Conservation (phyloP, 2,888 invertebrate genomes). For the Apodemia duryi region DNA sequence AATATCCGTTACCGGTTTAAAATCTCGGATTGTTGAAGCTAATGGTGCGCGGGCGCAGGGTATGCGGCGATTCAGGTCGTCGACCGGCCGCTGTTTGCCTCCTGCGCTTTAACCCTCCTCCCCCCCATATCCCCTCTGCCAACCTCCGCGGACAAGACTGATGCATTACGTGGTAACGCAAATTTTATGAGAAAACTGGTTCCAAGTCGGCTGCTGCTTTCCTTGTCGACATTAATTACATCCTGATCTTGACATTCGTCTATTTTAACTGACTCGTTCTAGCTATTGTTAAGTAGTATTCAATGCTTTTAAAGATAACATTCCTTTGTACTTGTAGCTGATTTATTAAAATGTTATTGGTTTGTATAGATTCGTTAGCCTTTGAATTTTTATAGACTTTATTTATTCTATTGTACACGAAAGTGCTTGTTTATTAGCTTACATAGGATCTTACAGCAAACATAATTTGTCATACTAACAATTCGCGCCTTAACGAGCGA, state of each 20-base stretch:
- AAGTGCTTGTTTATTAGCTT: too few species aligned
- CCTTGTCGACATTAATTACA: constrained; percentile 1
- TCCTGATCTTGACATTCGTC: constrained; percentile 13
- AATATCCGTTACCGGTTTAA: constrained; percentile 62
- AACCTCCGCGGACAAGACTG: constrained; percentile 66
- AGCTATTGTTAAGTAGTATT: neutral
- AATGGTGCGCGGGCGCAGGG: constrained; percentile 71
- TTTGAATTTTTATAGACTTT: too few species aligned
- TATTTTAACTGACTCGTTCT: neutral
- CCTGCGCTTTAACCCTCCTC: constrained; percentile 67
- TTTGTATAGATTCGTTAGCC: too few species aligned
- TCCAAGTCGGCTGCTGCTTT: constrained; percentile 21
- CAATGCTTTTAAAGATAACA: neutral
- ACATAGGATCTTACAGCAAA: too few species aligned
- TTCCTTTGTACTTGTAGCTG: neutral
- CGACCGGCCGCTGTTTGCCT: constrained; percentile 74
- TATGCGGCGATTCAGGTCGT: constrained; percentile 65
- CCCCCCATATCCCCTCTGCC: constrained; percentile 45
- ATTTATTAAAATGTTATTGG: neutral
- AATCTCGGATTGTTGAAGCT: constrained; percentile 47
- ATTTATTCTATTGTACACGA: too few species aligned
- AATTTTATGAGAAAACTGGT: constrained; percentile 75
- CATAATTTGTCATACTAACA: too few species aligned
- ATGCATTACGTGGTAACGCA: constrained; percentile 74
- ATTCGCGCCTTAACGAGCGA: too few species aligned